These are phyloP conservation scores for Deladenus siricidicola DNA, from an alignment of 2,888 invertebrate genomes.

Conservation along the genomic window DNA sequence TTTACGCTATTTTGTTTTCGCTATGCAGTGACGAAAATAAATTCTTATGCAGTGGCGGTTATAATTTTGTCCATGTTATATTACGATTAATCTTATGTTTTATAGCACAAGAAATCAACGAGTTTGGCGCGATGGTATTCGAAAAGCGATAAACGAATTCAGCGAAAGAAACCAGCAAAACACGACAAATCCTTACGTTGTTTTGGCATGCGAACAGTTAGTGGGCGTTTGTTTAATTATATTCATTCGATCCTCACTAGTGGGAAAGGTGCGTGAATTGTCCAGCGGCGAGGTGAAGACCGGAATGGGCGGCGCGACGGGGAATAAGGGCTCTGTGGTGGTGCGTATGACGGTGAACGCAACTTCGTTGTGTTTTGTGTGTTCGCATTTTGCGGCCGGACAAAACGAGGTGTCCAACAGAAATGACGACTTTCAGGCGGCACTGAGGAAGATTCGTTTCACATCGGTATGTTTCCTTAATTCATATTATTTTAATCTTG, in stretches of 20 bases:
- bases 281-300: constrained; percentile 70
- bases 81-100: constrained; percentile 15
- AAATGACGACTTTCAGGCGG: constrained; percentile 92
- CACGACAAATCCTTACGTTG: constrained; percentile 17
- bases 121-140: constrained; percentile 88
- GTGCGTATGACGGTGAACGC: constrained; percentile 71
- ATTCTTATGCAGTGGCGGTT: too few species aligned
- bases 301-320: constrained; percentile 91
- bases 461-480: constrained; percentile 33
- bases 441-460: constrained; percentile 69
- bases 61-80: neutral
- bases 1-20: too few species aligned
- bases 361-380: constrained; percentile 75
- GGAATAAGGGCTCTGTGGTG: constrained; percentile 55
- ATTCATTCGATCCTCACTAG: constrained; percentile 79
- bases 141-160: constrained; percentile 60
- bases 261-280: constrained; percentile 66
- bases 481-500: neutral
- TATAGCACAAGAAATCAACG: constrained; percentile 77
- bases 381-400: constrained; percentile 97
- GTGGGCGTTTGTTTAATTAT: constrained; percentile 87
- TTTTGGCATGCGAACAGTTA: constrained; percentile 38
- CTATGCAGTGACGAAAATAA: too few species aligned
- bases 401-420: constrained; percentile 87
- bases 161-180: constrained; percentile 10